Percentiles rank a stretch among this genome's conserved stretches.
phyloP scores from a whole-genome alignment of 2,113 vertebrate species.

The Amblyornis subalaris region DNA sequence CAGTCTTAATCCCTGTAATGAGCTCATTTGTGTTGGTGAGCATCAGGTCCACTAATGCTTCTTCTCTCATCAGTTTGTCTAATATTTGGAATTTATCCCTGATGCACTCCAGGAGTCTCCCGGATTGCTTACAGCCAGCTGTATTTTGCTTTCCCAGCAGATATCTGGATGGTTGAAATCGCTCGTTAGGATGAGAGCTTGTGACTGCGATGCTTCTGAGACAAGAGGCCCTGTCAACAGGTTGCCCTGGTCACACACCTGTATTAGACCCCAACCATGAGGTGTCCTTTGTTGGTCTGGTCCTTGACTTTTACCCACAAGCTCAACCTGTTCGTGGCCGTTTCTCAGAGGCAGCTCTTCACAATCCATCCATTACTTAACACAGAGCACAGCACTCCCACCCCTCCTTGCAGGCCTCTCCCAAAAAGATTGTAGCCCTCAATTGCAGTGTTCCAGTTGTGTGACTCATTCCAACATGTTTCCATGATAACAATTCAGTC shows the following conservation, averaged over 20 bases:
- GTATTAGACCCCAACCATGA: not conserved
- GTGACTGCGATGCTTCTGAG: fast-evolving
- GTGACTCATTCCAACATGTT: not conserved
- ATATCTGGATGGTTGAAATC: not conserved
- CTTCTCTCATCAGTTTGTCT: not conserved
- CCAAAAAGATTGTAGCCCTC: not conserved
- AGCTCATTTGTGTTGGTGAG: not conserved
- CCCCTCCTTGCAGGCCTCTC: not conserved
- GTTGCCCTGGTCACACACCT: not conserved
- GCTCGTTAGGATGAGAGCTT: not conserved
- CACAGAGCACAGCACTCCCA: not conserved
- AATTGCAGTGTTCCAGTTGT: not conserved
- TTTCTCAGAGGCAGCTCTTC: not conserved
- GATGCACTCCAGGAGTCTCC: not conserved
- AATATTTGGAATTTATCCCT: not conserved
- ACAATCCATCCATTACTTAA: not conserved
- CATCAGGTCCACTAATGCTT: not conserved
- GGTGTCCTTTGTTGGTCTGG: not conserved
- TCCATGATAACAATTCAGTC: not conserved
- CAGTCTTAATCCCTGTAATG: not conserved
- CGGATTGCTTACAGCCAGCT: not conserved
- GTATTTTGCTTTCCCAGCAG: not conserved
- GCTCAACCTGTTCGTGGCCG: not conserved
- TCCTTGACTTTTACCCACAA: not conserved
- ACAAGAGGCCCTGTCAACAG: not conserved